Evolutionary conservation across 2,888 invertebrate genomes (phyloP), one percentile per base, ranked within the genome.

Genomic region (Pheosia tremula): DNA sequence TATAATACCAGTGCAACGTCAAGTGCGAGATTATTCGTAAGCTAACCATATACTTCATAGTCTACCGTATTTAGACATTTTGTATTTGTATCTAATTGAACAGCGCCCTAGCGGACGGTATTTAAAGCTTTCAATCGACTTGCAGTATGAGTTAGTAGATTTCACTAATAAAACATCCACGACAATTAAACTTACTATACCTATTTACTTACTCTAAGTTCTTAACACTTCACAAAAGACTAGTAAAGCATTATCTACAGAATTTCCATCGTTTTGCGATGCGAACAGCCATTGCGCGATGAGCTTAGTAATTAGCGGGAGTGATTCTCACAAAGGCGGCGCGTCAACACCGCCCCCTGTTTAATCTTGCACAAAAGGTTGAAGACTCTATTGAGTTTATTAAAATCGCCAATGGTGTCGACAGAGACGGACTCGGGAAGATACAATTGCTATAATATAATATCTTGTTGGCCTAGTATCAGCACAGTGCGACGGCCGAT

Each of bases 331-430:
- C 11, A 56, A 43, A 56, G 63, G 61, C 57, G 60, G 63, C 55
- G 56, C 59, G 41, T 56, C 41, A 36, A 45, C 59, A 7, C 38
- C 63, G 59, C 45, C 49, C 60, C 67, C 63, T 74, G 69, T 71
- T 69, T 64, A 64, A 71, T 72, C 63, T 75, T 61, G 41, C 59
- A 63, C 61, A 43, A 64, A 58, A 65, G 71, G 72, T 68, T 76
- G 71, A 76, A 47, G 74, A 66, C 74, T 70, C 58, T 57, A 60
- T 37, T 61, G 57, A 54, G 55, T 66, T 66, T 64, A 69, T 71
- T 69, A 68, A 74, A 76, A 67, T 65, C 47, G 53, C 52, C 58
- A 45, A 63, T 68, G 47, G 49, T 53, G 57, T 63, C 57, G 43
- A 56, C 59, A 58, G 74, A 57, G 63, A 9, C 39, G 68, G 64